These are phyloP conservation scores for Malachius bipustulatus DNA, from an alignment of 2,888 invertebrate genomes.

Conservation along the genomic window DNA sequence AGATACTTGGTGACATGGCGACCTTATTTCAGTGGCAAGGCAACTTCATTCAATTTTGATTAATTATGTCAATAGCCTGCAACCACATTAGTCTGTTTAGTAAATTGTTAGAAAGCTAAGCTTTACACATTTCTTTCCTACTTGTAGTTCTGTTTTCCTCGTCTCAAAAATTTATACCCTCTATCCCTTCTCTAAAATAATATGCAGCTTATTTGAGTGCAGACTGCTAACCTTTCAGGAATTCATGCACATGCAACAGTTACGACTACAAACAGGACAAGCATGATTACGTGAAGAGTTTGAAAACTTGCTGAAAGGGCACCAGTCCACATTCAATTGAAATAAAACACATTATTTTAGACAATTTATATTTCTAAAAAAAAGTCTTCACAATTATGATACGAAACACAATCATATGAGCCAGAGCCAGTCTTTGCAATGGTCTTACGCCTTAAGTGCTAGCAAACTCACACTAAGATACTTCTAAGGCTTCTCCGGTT, in stretches of 20 bases:
- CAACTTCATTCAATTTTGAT: no score
- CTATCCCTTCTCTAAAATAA: no score
- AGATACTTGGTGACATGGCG: no score
- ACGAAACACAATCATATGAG: slow-evolving; percentile 33
- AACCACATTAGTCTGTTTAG: no score
- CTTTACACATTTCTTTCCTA: no score
- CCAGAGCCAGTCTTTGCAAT: slow-evolving; percentile 35
- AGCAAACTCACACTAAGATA: slow-evolving; percentile 31
- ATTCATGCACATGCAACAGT: slow-evolving; percentile 26
- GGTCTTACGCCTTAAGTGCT: slow-evolving; percentile 27
- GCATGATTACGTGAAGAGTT: no score
- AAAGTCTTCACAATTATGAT: slow-evolving; percentile 37
- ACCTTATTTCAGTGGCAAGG: no score
- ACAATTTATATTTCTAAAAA: slow-evolving; percentile 37
- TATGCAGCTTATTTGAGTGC: no score
- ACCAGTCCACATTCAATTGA: slow-evolving; percentile 26
- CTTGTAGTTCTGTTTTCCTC: no score
- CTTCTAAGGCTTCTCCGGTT: slow-evolving; percentile 14
- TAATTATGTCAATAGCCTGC: no score
- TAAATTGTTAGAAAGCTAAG: no score
- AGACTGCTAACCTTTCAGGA: slow-evolving; percentile 27
- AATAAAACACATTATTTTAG: slow-evolving; percentile 24
- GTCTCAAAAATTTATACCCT: no score
- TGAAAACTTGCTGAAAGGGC: slow-evolving; percentile 34
- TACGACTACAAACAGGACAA: slow-evolving; percentile 6